Percentiles rank a stretch among this genome's conserved stretches.
phyloP scores from a whole-genome alignment of 1,140 invertebrate genomes.

The Bombus polaris region DNA sequence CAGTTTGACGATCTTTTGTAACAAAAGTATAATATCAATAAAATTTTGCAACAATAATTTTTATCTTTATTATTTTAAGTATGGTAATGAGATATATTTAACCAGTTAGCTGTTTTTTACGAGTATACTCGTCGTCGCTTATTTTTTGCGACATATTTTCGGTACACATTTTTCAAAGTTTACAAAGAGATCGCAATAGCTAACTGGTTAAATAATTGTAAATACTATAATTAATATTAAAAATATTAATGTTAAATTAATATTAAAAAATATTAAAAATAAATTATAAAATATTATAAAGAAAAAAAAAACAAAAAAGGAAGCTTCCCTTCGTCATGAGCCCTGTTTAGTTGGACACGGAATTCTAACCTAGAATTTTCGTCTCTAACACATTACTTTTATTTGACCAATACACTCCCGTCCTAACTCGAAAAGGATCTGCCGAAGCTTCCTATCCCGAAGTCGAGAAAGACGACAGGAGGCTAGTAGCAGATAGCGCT shows the following conservation, averaged over 20 bases:
- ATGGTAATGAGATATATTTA: no score
- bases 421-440: constrained; percentile 67
- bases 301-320: neutral
- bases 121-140: no score
- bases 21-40: constrained; percentile 2
- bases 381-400: constrained; percentile 70
- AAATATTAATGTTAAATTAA: no score
- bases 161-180: no score
- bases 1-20: neutral
- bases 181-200: no score
- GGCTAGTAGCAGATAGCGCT: constrained; percentile 64
- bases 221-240: no score
- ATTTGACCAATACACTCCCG: constrained; percentile 73
- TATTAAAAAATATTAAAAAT: no score
- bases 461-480: constrained; percentile 54
- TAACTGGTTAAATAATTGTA: neutral
- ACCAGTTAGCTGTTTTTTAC: no score
- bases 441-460: constrained; percentile 60
- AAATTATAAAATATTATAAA: no score
- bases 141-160: no score
- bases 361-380: no score
- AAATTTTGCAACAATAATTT: neutral
- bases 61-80: neutral
- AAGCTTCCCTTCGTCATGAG: constrained; percentile 64
- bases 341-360: constrained; percentile 71